A percentile compares a stretch with the other conserved stretches of the same genome.
These are phyloP conservation scores for Atopsyche davidsoni DNA, from an alignment of 1,140 invertebrate species.

Conservation along the genomic window DNA sequence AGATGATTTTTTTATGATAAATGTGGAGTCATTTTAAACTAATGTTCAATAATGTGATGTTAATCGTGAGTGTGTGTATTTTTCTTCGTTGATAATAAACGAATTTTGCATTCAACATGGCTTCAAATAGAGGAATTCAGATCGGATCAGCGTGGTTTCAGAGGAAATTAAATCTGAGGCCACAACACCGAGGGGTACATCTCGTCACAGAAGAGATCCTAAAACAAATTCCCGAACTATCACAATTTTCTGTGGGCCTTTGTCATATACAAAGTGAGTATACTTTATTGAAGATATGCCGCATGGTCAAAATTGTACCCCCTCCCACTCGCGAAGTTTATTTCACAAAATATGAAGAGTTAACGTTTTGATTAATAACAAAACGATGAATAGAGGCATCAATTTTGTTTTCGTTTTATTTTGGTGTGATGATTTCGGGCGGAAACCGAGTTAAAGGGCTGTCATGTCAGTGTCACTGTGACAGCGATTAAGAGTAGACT, in stretches of 20 bases:
- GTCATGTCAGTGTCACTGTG: not conserved
- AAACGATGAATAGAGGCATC: too few species aligned
- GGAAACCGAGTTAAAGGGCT: too few species aligned
- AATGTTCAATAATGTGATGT: conserved; percentile 47
- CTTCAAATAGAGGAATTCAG: conserved; percentile 83
- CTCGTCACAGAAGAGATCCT: conserved; percentile 93
- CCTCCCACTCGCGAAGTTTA: conserved; percentile 21
- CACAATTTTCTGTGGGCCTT: conserved; percentile 87
- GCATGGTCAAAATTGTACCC: conserved; percentile 21
- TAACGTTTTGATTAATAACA: too few species aligned
- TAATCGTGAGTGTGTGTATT: conserved; percentile 47
- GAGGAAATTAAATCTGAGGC: conserved; percentile 89
- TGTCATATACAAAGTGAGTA: conserved; percentile 93
- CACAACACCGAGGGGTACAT: conserved; percentile 90
- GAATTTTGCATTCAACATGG: conserved; percentile 59
- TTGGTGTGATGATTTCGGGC: too few species aligned
- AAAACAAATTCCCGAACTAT: conserved; percentile 85
- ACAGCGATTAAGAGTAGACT: not conserved
- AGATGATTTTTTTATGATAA: conserved; percentile 52
- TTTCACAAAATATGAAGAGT: conserved; percentile 4
- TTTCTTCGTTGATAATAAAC: conserved; percentile 34
- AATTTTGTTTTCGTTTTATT: too few species aligned
- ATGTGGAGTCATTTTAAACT: conserved; percentile 37
- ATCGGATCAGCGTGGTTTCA: conserved; percentile 94
- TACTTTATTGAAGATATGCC: conserved; percentile 23